phyloP scores from a whole-genome alignment of 1,140 invertebrate species.

The Apis cerana region DNA sequence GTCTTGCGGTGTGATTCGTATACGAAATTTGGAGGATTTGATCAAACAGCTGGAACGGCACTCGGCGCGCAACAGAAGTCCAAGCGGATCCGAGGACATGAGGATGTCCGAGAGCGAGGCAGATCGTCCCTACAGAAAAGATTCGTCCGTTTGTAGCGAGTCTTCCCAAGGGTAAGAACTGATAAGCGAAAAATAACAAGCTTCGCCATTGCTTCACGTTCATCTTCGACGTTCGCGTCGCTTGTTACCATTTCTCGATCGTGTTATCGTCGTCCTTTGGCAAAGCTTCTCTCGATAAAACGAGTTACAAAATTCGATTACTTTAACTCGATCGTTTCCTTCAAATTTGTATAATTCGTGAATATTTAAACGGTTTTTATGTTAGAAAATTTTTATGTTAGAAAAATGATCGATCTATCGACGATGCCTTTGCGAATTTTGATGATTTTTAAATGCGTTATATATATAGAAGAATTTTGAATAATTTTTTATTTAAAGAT shows the following conservation, averaged over 20 bases:
- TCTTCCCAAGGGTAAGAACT: slow-evolving; percentile 86
- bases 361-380: too few relatives aligned
- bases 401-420: too few relatives aligned
- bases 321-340: too few relatives aligned
- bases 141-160: slow-evolving; percentile 89
- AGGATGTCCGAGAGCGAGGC: slow-evolving; percentile 95
- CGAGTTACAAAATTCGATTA: too few relatives aligned
- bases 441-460: too few relatives aligned
- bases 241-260: slow-evolving; percentile 12
- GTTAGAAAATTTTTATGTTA: too few relatives aligned
- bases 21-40: slow-evolving; percentile 94
- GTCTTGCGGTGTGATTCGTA: slow-evolving; percentile 88
- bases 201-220: slow-evolving; percentile 23
- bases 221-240: slow-evolving; percentile 30
- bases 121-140: slow-evolving; percentile 92
- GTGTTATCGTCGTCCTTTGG: neutral
- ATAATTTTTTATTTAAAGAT: too few relatives aligned
- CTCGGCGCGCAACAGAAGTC: slow-evolving; percentile 92
- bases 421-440: too few relatives aligned
- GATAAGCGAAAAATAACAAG: slow-evolving; percentile 17
- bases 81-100: slow-evolving; percentile 94
- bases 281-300: neutral
- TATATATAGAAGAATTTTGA: too few relatives aligned
- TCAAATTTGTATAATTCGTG: too few relatives aligned
- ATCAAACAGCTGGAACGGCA: slow-evolving; percentile 95